Evolutionary conservation across 37 sponge, comb jelly and placozoan species (phyloP), one percentile per base, ranked within the genome.

Genomic region (Dysidea cf. avara): DNA sequence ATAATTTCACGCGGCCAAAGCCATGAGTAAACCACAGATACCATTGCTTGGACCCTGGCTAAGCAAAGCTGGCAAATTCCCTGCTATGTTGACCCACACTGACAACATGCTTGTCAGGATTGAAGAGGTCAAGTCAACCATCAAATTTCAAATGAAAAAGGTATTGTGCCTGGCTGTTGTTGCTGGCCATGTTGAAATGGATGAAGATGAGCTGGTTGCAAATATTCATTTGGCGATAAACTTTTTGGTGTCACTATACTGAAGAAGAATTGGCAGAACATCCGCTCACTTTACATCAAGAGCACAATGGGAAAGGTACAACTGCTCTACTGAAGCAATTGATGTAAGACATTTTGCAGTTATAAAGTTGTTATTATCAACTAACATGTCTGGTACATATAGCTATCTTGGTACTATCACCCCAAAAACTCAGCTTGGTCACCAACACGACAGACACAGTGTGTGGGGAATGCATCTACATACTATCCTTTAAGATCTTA

Each of bases 221-320:
- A 97, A 97, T 63, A 85, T 97, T 63, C 75, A 78, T 50, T 70
- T 94, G 32, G 92, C 87, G 12, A 83, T 97, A 52, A 97, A 97
- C 78, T 97, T 94, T 88, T 89, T 97, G 3, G 96, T 97, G 32
- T 95, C 96, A 18, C 74, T 97, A 68, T 97, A 47, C 80, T 97
- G 52, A 97, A 97, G 90, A 97, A 97, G 82, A 97, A 97, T 77
- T 97, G 99, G 99, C 99, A 97, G 83, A 97, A 97, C 66, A 92
- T 97, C 20, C 76, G 96, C 17, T 65, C 99, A 37, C 85, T 97
- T 49, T 77, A 97, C 83, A 87, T 97, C 64, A 97, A 97, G 92
- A 86, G 89, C 64, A 92, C 95, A 53, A 97, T 97, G 99, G 99
- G 99, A 55, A 85, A 83, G 59, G 50, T 87, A 20, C 74, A 88